Percentiles rank a stretch among this genome's conserved stretches.
Conservation (phyloP, 1,140 invertebrate genomes). For the Periplaneta americana region DNA sequence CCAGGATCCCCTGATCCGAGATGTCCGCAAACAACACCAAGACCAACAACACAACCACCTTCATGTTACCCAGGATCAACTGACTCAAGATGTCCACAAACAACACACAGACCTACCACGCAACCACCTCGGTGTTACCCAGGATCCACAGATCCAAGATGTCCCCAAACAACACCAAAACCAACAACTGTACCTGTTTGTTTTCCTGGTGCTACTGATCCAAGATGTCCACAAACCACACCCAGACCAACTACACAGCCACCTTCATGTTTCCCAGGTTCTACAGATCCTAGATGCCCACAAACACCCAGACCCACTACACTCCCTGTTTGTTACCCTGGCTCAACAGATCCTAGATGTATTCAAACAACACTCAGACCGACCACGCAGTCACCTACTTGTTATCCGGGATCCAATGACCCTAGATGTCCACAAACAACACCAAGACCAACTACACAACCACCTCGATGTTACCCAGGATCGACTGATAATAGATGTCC, state of each 20-base stretch:
- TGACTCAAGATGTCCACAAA: constrained; percentile 36
- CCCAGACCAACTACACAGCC: constrained; percentile 17
- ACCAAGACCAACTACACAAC: constrained; percentile 20
- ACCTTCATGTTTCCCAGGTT: constrained; percentile 24
- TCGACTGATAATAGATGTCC: constrained; percentile 29
- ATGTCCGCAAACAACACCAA: constrained; percentile 26
- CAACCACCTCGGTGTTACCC: constrained; percentile 21
- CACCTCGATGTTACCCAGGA: constrained; percentile 31
- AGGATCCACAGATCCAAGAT: constrained; percentile 35
- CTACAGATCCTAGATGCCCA: constrained; percentile 31
- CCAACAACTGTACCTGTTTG: constrained; percentile 20
- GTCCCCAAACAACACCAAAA: constrained; percentile 27
- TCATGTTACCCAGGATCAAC: constrained; percentile 29
- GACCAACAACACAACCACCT: constrained; percentile 21
- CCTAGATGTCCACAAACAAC: constrained; percentile 36
- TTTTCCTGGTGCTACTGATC: constrained; percentile 30
- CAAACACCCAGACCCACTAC: constrained; percentile 24
- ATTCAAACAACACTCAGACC: background rate
- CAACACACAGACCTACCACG: constrained; percentile 27
- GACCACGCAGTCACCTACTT: constrained; percentile 25
- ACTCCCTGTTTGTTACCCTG: constrained; percentile 24
- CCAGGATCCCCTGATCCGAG: constrained; percentile 25
- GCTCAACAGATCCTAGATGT: constrained; percentile 26
- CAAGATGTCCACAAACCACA: constrained; percentile 24
- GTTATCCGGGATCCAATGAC: constrained; percentile 38